Conservation (phyloP, 2,113 vertebrate genomes). For the Platycercus adscitus region DNA sequence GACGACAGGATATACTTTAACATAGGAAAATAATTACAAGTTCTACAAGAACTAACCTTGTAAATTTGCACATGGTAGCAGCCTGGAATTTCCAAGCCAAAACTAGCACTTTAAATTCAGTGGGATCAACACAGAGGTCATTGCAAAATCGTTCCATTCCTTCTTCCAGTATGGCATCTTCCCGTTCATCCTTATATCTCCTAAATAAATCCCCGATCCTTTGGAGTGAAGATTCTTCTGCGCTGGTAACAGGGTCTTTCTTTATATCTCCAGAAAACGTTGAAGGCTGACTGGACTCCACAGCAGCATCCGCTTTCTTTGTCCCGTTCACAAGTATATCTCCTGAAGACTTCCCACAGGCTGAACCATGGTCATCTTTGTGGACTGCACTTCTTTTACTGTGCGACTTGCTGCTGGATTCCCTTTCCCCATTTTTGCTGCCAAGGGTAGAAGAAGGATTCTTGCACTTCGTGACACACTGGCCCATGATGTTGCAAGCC, state of each 20-base stretch:
- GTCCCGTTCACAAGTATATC: slow-evolving; percentile 94
- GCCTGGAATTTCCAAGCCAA: slow-evolving; percentile 99
- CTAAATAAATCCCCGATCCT: slow-evolving; percentile 90
- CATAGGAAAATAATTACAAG: slow-evolving; percentile 60
- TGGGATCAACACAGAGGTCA: slow-evolving; percentile 96
- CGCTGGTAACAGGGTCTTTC: slow-evolving; percentile 76
- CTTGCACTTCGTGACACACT: slow-evolving; percentile 99
- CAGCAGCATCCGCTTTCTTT: slow-evolving; percentile 84
- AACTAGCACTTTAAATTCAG: slow-evolving; percentile 96
- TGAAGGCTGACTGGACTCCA: slow-evolving; percentile 81
- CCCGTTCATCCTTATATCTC: slow-evolving; percentile 93
- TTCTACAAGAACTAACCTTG: slow-evolving; percentile 84
- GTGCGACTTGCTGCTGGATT: slow-evolving; percentile 88
- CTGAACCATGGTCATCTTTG: slow-evolving; percentile 84
- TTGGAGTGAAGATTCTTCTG: slow-evolving; percentile 85
- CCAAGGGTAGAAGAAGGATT: slow-evolving; percentile 97
- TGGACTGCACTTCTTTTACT: slow-evolving; percentile 85
- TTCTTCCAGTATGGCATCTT: slow-evolving; percentile 97
- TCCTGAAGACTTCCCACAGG: slow-evolving; percentile 81
- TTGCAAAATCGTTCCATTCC: slow-evolving; percentile 98
- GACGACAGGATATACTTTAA: slow-evolving; percentile 43
- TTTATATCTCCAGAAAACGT: slow-evolving; percentile 77
- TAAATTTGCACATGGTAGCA: slow-evolving; percentile 99
- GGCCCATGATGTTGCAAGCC: slow-evolving; percentile 90
- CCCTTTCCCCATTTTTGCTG: slow-evolving; percentile 97